Conservation (phyloP, 2,113 vertebrate genomes). For the Dinomys branickii region DNA sequence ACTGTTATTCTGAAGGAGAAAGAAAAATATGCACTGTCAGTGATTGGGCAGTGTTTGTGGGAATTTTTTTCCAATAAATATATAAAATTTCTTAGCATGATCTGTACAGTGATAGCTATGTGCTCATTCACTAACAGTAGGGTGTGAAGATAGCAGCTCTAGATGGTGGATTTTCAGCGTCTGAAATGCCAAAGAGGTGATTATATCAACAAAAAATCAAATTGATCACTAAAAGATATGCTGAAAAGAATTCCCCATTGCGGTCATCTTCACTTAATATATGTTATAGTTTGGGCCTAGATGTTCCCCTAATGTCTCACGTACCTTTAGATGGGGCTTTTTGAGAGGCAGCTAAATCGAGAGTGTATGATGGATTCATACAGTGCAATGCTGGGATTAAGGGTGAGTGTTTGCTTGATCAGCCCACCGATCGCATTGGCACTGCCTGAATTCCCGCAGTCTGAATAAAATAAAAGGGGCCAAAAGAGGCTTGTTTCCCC, state of each 20-base stretch:
- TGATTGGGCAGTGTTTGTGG: not conserved
- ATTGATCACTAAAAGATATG: not conserved
- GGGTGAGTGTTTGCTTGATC: too few species aligned
- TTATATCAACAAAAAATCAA: conserved; percentile 6
- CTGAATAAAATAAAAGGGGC: too few species aligned
- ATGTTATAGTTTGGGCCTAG: not conserved
- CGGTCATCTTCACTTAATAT: not conserved
- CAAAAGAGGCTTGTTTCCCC: too few species aligned
- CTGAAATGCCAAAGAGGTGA: conserved; percentile 1
- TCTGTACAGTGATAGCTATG: not conserved
- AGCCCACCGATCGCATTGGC: too few species aligned
- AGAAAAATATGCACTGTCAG: not conserved
- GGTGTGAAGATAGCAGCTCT: not conserved
- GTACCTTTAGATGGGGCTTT: too few species aligned
- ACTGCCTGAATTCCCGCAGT: too few species aligned
- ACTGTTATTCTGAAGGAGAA: not conserved
- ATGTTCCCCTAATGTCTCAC: not conserved
- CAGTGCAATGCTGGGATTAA: too few species aligned
- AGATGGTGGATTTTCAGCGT: not conserved
- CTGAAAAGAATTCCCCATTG: not conserved
- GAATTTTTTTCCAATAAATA: not conserved
- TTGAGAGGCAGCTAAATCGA: too few species aligned
- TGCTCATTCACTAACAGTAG: not conserved
- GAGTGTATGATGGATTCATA: too few species aligned
- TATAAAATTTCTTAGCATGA: not conserved